phyloP scores from a whole-genome alignment of 2,797 vertebrate species.

The Psittacula echo region DNA sequence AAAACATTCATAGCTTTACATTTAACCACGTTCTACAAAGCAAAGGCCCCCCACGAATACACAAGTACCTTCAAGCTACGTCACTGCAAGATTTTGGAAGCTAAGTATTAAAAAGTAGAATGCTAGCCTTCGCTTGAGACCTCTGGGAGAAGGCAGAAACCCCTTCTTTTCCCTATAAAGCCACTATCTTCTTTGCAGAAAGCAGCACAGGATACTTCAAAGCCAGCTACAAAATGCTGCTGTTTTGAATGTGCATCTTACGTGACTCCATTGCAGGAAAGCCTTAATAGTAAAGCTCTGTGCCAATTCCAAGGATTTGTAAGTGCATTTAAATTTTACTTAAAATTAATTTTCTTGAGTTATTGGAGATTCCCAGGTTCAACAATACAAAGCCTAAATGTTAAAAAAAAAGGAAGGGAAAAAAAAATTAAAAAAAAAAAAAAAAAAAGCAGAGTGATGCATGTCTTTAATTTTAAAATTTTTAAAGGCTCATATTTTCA shows the following conservation, averaged over 20 bases:
- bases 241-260: background rate
- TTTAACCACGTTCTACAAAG: background rate
- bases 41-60: background rate
- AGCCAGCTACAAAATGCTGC: background rate
- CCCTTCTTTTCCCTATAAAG: background rate
- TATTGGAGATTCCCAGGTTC: background rate
- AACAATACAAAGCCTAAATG: background rate
- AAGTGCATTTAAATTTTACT: background rate
- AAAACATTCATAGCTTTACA: slow-evolving; percentile 15
- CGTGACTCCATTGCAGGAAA: background rate
- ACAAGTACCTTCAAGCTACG: background rate
- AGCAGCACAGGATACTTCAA: background rate
- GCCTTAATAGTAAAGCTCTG: background rate
- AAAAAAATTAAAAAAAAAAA: background rate
- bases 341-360: background rate
- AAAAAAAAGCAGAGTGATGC: background rate
- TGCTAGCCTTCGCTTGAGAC: background rate
- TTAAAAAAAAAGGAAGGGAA: background rate
- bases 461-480: background rate
- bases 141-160: background rate
- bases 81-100: background rate
- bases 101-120: background rate
- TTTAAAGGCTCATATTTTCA: background rate
- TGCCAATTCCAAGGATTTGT: background rate
- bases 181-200: background rate